Conservation (phyloP, 2,113 vertebrate species). For the Calyptommatus sinebrachiatus region DNA sequence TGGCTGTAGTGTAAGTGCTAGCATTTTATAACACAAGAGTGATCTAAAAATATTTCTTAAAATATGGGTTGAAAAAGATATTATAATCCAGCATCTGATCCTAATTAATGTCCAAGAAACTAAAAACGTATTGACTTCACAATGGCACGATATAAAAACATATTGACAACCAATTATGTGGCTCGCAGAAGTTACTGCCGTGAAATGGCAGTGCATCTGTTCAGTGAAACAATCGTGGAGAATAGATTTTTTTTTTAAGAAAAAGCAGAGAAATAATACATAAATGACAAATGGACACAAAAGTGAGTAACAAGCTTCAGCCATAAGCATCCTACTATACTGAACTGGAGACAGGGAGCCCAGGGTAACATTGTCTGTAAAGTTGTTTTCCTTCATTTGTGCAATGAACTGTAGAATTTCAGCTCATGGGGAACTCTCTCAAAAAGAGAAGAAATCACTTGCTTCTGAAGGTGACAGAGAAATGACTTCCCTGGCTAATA, state of each 20-base stretch:
- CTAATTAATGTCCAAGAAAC: constrained; percentile 82
- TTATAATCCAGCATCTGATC: constrained; percentile 77
- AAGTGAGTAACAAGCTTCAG: constrained; percentile 48
- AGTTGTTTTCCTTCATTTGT: not conserved
- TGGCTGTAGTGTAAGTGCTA: constrained; percentile 59
- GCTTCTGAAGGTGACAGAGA: constrained; percentile 45
- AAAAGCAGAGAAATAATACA: constrained; percentile 72
- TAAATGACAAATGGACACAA: constrained; percentile 72
- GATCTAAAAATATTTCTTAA: constrained; percentile 75
- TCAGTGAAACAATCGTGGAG: constrained; percentile 74
- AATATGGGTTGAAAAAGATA: constrained; percentile 72
- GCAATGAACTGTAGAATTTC: constrained; percentile 58
- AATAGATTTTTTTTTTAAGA: constrained; percentile 55
- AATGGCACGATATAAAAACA: constrained; percentile 75
- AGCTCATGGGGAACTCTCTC: constrained; percentile 55
- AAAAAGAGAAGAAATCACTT: constrained; percentile 50
- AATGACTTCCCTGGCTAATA: constrained; percentile 50
- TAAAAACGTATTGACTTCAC: constrained; percentile 81
- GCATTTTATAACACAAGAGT: constrained; percentile 62
- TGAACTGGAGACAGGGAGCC: constrained; percentile 39
- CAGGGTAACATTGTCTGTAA: constrained; percentile 47
- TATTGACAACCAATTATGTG: constrained; percentile 81
- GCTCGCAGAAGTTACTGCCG: constrained; percentile 75
- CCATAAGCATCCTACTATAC: constrained; percentile 44
- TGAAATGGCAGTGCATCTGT: constrained; percentile 79